Evolutionary conservation across 2,113 vertebrate species (phyloP).

Genomic region (Hippocampus mohnikei): DNA sequence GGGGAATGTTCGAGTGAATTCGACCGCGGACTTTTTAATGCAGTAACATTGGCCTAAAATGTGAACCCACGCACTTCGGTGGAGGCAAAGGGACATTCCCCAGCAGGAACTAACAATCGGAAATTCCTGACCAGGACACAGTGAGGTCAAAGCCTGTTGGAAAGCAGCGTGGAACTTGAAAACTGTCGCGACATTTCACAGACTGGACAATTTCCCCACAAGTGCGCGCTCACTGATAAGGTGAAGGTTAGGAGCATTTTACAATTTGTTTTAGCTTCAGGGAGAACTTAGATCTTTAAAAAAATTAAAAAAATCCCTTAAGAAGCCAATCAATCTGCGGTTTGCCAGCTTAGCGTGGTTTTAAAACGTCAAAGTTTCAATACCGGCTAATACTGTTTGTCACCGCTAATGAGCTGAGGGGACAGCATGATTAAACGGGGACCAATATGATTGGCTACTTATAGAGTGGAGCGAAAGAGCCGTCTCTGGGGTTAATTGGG

Average conservation of each 20-base stretch:
- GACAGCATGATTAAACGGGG: too few species aligned
- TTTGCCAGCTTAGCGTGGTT: too few species aligned
- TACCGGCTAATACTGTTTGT: too few species aligned
- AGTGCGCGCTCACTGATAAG: background rate
- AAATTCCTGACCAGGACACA: constrained; percentile 41
- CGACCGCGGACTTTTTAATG: background rate
- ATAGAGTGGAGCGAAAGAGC: too few species aligned
- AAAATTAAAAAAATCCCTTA: too few species aligned
- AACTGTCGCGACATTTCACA: constrained; percentile 25
- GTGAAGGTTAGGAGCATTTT: background rate
- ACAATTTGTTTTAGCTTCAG: background rate
- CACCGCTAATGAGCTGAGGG: too few species aligned
- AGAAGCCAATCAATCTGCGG: too few species aligned
- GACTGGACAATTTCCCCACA: constrained; percentile 15
- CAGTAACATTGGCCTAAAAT: background rate
- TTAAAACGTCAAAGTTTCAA: too few species aligned
- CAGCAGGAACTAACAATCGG: constrained; percentile 40
- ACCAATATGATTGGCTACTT: too few species aligned
- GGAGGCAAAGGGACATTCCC: constrained; percentile 22
- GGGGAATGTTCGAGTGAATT: constrained; percentile 50
- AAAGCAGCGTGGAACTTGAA: constrained; percentile 44
- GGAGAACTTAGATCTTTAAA: background rate
- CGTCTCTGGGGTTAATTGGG: too few species aligned
- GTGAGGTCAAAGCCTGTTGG: constrained; percentile 35
- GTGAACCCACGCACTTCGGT: constrained; percentile 5